Conservation (phyloP, 2,888 invertebrate species). For the Mythimna albipuncta region DNA sequence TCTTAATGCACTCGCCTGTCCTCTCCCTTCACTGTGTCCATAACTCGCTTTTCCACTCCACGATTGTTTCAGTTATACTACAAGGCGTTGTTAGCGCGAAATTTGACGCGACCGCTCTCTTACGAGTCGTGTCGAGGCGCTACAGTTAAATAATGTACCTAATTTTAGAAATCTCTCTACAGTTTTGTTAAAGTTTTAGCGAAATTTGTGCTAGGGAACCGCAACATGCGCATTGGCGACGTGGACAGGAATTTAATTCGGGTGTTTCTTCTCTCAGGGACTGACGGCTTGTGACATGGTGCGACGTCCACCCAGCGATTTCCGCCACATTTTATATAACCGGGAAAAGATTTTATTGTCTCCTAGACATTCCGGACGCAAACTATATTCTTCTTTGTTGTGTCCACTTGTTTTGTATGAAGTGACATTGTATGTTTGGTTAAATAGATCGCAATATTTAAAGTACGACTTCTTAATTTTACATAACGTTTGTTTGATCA, state of each 20-base stretch:
- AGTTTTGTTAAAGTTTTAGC: slow-evolving; percentile 73
- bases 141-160: slow-evolving; percentile 72
- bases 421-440: slow-evolving; percentile 9
- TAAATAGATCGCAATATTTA: slow-evolving; percentile 1
- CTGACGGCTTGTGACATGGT: slow-evolving; percentile 83
- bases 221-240: slow-evolving; percentile 72
- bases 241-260: slow-evolving; percentile 87
- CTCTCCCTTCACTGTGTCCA: slow-evolving; percentile 79
- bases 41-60: slow-evolving; percentile 83
- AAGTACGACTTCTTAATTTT: slow-evolving; percentile 3
- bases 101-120: slow-evolving; percentile 69
- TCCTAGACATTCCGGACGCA: slow-evolving; percentile 63
- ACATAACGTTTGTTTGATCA: background rate
- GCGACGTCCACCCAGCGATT: slow-evolving; percentile 78
- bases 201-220: slow-evolving; percentile 73
- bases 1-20: slow-evolving; percentile 88
- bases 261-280: slow-evolving; percentile 79
- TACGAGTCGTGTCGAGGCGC: slow-evolving; percentile 53
- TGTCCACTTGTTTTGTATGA: slow-evolving; percentile 24
- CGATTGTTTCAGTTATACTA: slow-evolving; percentile 79
- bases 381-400: slow-evolving; percentile 49
- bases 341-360: slow-evolving; percentile 74
- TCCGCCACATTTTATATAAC: slow-evolving; percentile 79
- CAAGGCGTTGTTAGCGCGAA: slow-evolving; percentile 71
- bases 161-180: slow-evolving; percentile 75